Conservation (phyloP, 2,888 invertebrate species). For the Caenorhabditis auriculariae region DNA sequence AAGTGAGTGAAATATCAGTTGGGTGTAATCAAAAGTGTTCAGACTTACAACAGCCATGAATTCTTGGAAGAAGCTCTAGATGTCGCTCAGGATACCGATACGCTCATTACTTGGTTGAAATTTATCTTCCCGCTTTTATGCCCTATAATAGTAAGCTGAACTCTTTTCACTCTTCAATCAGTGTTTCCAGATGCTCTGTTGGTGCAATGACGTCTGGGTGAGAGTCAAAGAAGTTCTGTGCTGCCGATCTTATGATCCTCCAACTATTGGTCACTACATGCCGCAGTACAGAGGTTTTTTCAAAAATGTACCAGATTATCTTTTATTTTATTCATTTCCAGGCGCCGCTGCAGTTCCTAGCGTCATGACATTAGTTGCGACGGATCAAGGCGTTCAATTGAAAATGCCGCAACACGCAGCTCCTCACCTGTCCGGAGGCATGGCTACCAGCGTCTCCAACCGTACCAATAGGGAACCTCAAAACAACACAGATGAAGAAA, state of each 20-base stretch:
- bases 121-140: constrained; percentile 57
- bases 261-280: constrained; percentile 36
- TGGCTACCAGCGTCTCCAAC: too few species aligned
- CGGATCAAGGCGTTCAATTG: constrained; percentile 46
- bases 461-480: too few species aligned
- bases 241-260: constrained; percentile 46
- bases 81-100: constrained; percentile 52
- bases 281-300: constrained; percentile 11
- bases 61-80: constrained; percentile 20
- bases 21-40: neutral
- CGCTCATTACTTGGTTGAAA: constrained; percentile 53
- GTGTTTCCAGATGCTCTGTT: constrained; percentile 44
- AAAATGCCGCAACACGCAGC: too few species aligned
- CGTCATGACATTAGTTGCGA: constrained; percentile 55
- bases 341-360: constrained; percentile 19
- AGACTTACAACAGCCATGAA: constrained; percentile 37
- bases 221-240: constrained; percentile 54
- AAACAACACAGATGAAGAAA: too few species aligned
- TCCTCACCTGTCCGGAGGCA: too few species aligned
- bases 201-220: constrained; percentile 56
- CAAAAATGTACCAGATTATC: neutral
- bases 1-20: constrained; percentile 21
- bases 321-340: constrained; percentile 2
- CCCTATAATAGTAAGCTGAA: constrained; percentile 48
- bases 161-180: neutral